Evolutionary conservation across 2,113 vertebrate genomes (phyloP).

Genomic region (Syngnathoides biaculeatus): DNA sequence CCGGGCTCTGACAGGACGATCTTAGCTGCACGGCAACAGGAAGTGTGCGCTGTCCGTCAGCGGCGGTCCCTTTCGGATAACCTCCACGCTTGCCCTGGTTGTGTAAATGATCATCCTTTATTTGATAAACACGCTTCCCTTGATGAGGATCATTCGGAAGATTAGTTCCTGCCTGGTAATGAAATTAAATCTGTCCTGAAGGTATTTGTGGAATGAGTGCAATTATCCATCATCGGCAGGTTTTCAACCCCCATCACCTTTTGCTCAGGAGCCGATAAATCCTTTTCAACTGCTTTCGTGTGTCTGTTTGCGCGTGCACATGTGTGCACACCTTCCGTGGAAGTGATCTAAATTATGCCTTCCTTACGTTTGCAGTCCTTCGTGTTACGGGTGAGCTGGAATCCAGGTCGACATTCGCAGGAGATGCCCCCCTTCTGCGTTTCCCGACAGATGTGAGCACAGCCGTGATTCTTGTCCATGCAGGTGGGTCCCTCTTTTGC

Average conservation of each 20-base stretch:
- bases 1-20: constrained; percentile 69
- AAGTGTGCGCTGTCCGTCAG: constrained; percentile 69
- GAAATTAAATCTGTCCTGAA: constrained; percentile 45
- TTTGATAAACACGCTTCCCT: constrained; percentile 57
- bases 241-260: constrained; percentile 47
- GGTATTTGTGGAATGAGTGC: constrained; percentile 45
- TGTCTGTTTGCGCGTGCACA: constrained; percentile 16
- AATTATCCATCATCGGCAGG: constrained; percentile 48
- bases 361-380: constrained; percentile 96
- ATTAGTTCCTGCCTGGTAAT: constrained; percentile 39
- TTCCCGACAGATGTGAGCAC: constrained; percentile 95
- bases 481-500: constrained; percentile 94
- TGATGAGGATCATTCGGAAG: constrained; percentile 30
- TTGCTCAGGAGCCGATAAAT: constrained; percentile 51
- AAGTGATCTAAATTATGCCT: constrained; percentile 56
- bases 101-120: constrained; percentile 55
- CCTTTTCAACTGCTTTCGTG: constrained; percentile 12
- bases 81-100: constrained; percentile 54
- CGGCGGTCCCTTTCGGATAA: constrained; percentile 50
- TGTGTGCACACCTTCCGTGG: constrained; percentile 9
- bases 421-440: constrained; percentile 91
- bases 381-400: constrained; percentile 95
- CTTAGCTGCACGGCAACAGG: constrained; percentile 67
- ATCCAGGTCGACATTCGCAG: constrained; percentile 95
- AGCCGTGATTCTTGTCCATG: constrained; percentile 99